phyloP scores from a whole-genome alignment of 1,140 invertebrate genomes.

The Drosophila mojavensis region DNA sequence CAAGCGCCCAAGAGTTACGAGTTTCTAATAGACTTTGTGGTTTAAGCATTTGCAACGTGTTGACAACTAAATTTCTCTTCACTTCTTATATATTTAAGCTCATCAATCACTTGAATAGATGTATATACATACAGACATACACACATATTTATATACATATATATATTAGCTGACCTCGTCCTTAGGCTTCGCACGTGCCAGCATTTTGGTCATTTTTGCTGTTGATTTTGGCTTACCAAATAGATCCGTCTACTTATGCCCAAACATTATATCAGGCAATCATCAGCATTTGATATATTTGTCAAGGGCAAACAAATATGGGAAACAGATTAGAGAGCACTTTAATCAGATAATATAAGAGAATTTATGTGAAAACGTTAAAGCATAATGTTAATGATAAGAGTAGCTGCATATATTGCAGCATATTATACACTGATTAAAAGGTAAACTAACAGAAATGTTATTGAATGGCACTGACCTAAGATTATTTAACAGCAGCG shows the following conservation, averaged over 20 bases:
- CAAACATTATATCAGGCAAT: slow-evolving; percentile 41
- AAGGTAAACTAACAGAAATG: too few species aligned
- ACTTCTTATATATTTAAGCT: slow-evolving; percentile 15
- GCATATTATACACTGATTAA: too few species aligned
- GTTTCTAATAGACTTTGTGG: slow-evolving; percentile 30
- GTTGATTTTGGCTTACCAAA: slow-evolving; percentile 26
- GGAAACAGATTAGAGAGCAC: not conserved
- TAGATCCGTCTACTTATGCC: slow-evolving; percentile 17
- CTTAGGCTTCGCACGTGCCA: slow-evolving; percentile 32
- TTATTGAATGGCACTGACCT: too few species aligned
- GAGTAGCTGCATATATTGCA: too few species aligned
- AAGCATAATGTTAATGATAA: too few species aligned
- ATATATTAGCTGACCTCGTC: slow-evolving; percentile 23
- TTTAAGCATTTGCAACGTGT: slow-evolving; percentile 26
- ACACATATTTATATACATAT: not conserved
- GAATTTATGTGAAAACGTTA: not conserved
- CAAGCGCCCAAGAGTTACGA: not conserved
- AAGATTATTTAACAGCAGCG: too few species aligned
- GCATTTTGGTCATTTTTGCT: slow-evolving; percentile 25
- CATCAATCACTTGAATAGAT: slow-evolving; percentile 59
- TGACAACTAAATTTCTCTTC: slow-evolving; percentile 62
- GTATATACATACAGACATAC: not conserved
- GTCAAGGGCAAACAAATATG: not conserved
- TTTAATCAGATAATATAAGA: not conserved
- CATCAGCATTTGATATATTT: slow-evolving; percentile 24